A percentile compares a stretch with the other conserved stretches of the same genome.
Conservation (phyloP, 2,888 invertebrate species). For the Gryllus longicercus region DNA sequence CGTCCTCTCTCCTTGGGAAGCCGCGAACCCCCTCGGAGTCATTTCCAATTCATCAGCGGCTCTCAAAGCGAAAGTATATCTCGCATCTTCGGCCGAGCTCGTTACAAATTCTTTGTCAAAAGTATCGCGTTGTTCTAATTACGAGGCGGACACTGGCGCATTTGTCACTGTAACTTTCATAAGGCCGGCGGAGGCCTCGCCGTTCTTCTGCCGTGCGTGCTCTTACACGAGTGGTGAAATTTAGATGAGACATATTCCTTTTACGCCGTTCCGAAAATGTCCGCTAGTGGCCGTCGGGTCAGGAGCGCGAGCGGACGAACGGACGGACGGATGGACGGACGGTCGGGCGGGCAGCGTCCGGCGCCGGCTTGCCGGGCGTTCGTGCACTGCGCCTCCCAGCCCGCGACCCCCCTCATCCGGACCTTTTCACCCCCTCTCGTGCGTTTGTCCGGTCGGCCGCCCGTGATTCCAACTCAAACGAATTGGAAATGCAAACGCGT, state of each 20-base stretch:
- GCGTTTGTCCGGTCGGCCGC: neutral
- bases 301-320: too few species aligned
- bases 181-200: neutral
- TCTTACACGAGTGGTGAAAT: neutral
- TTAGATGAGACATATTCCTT: constrained; percentile 10
- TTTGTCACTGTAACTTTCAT: neutral
- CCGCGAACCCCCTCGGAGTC: too few species aligned
- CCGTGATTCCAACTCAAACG: constrained; percentile 8
- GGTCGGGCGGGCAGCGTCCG: neutral
- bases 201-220: neutral
- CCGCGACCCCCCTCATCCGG: neutral
- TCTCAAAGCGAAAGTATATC: neutral
- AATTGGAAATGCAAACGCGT: constrained; percentile 17
- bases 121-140: constrained; percentile 7
- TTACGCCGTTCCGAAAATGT: neutral
- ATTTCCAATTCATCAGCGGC: neutral
- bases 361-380: neutral
- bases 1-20: too few species aligned
- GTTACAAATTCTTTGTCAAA: neutral
- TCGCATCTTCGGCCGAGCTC: neutral
- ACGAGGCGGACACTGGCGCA: neutral
- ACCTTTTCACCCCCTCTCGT: too few species aligned
- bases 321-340: too few species aligned
- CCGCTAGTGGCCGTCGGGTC: neutral
- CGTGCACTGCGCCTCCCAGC: neutral